phyloP scores from a whole-genome alignment of 2,888 invertebrate genomes.

The Caenorhabditis sp. region DNA sequence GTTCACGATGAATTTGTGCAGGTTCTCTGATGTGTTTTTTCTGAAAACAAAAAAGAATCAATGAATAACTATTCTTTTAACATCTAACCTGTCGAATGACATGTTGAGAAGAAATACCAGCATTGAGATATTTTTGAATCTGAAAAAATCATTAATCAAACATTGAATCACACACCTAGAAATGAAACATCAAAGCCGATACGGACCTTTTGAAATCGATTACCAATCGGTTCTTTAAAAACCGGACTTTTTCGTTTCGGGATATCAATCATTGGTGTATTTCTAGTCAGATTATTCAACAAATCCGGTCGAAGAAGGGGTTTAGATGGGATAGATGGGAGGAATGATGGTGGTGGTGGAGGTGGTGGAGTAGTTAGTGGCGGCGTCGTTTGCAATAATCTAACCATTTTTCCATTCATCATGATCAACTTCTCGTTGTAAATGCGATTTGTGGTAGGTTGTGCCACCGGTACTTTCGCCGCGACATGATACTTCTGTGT shows the following conservation, averaged over 20 bases:
- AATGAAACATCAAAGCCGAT: not conserved
- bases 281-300: not conserved
- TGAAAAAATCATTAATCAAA: not conserved
- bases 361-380: not conserved
- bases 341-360: not conserved
- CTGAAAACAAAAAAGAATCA: not conserved
- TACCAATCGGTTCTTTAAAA: not conserved
- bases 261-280: not conserved
- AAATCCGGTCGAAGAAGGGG: not conserved
- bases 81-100: too few species aligned
- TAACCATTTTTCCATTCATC: not conserved
- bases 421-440: not conserved
- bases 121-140: not conserved
- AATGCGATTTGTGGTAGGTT: not conserved
- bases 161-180: too few species aligned
- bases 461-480: not conserved
- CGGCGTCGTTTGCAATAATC: not conserved
- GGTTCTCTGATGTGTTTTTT: not conserved
- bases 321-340: not conserved
- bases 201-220: not conserved
- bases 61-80: too few species aligned
- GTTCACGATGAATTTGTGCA: not conserved
- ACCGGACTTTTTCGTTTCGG: not conserved
- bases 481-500: not conserved
- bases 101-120: not conserved